Base-by-base conservation (phyloP, 2,888 invertebrate genomes). In the Cryptosula pallasiana region DNA sequence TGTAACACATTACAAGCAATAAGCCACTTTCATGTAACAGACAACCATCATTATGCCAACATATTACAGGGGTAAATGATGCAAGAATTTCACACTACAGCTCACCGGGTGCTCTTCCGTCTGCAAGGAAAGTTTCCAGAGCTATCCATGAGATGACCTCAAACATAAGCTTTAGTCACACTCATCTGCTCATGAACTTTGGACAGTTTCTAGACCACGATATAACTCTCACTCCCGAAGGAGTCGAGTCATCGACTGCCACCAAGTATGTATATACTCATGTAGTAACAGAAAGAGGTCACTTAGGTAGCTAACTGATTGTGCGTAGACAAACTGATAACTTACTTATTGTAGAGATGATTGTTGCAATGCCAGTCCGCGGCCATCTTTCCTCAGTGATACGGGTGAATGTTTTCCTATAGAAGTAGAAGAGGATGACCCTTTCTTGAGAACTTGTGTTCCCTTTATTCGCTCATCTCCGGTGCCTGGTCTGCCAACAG, bases 121-220 rank as follows among this genome's bases (percentile, higher is more conserved):
- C 55, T n/a, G 55, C 55, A 5, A 5, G 55, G 3, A 55, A 13
- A n/a, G 55, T 55, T 3, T 55, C 55, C 23, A 20, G 16, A 5
- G 23, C 23, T n/a, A 55, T 55, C 23, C 55, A 55, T 25, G 55
- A 55, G 55, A 55, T 25, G 5, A 55, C 55, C 55, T 55, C 55
- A 5, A 55, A 55, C 55, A 20, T 55, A 3, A 55, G 55, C 23
- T 13, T 3, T n/a, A 5, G 55, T n/a, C 9, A 93, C 77, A 93
- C 94, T 0, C 95, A 97, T 80, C 97, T 99, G 98, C 90, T 94
- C 1, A 96, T 99, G 98, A 99, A 99, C 84, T 99, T 98, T 98
- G 99, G 99, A 9, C 99, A 99, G 83, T 99, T 98, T 87, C 83
- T 98, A 55, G 98, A 99, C 85, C 99, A 99, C 82, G 99, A 99